Evolutionary conservation across 2,113 vertebrate genomes (phyloP), one percentile per base, ranked within the genome.

Genomic region (Pelodiscus sinensis): DNA sequence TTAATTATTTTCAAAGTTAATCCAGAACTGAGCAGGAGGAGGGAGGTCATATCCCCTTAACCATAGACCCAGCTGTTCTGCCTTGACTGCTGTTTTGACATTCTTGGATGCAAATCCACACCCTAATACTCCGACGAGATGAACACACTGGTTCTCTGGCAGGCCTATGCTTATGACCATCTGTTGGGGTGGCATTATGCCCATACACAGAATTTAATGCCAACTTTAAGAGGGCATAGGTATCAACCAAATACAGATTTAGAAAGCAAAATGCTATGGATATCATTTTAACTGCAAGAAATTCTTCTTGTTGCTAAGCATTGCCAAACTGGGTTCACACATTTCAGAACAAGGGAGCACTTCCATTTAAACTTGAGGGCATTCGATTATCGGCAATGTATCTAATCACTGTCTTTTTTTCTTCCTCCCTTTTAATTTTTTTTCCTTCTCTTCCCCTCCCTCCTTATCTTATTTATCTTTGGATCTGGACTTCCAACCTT

Each of bases 131-230:
- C 91, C 85, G 56, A 92, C 25, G 31, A 38, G 65, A 91, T 35
- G 65, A 77, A 60, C 71, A 68, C 92, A 90, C 95, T 89, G 90
- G 94, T 87, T 96, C 54, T 89, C 88, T 94, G 96, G 94, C 96
- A 88, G 91, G 95, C 75, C 91, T 96, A 89, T 0, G 3, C 24
- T 38, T 79, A 55, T 4, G 29, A 38, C 95, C 96, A 96, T 95
- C 96, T 97, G 97, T 54, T 75, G 71, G 50, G 6, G 73, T 97
- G 96, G 96, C 96, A 77, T 13, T 50, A 3, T 77, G 95, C 96
- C 91, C 29, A 60, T 79, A 87, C 87, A 81, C 16, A 93, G 88
- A 75, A 35, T 13, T 78, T 27, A 31, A 79, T 93, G 90, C 94
- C 95, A 92, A 56, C 88, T 92, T 75, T 57, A 58, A 93, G 89